Base-by-base conservation (phyloP, 1,140 invertebrate species). In the Nylanderia fulva region DNA sequence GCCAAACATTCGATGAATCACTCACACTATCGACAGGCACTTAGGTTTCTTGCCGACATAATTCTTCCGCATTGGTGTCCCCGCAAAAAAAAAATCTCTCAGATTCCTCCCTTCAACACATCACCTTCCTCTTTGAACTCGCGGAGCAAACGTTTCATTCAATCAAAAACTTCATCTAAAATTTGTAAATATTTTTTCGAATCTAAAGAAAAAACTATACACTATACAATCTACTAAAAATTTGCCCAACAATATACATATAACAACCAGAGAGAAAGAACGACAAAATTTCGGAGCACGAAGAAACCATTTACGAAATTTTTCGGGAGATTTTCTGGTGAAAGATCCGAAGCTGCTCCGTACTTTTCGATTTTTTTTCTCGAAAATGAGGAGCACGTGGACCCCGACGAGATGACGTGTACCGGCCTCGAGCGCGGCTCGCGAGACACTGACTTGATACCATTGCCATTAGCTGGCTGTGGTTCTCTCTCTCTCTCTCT, bases 391-490 rank as follows among this genome's bases (percentile, higher is more conserved):
- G n/a, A n/a, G n/a, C 87, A 90, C 87, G 88, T 90, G 88, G 85
- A 84, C 52, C 79, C 68, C 69, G 63, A 64, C 15, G 79, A 86
- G 80, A 71, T 64, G 75, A 77, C 66, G 77, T 60, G 85, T 85
- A 90, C 92, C 93, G 92, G 86, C 91, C 87, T 90, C 88, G 88
- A 92, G 91, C 91, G 88, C 92, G 90, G 92, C 91, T 91, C 92
- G 91, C 90, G 93, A 94, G 92, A 92, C 92, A 94, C 94, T 94
- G 93, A 86, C 92, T 91, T 90, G 89, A 90, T 94, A 92, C 93
- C 93, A 93, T 93, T 94, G 92, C 91, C 93, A 93, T 94, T 92
- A 94, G 91, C 92, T 71, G 85, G 56, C 75, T 79, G 71, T 85
- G 72, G 66, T 75, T 72, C 84, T 90, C 86, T 86, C 75, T 79